phyloP scores from a whole-genome alignment of 2,113 vertebrate genomes.

The Mesembrinibis cayennensis region DNA sequence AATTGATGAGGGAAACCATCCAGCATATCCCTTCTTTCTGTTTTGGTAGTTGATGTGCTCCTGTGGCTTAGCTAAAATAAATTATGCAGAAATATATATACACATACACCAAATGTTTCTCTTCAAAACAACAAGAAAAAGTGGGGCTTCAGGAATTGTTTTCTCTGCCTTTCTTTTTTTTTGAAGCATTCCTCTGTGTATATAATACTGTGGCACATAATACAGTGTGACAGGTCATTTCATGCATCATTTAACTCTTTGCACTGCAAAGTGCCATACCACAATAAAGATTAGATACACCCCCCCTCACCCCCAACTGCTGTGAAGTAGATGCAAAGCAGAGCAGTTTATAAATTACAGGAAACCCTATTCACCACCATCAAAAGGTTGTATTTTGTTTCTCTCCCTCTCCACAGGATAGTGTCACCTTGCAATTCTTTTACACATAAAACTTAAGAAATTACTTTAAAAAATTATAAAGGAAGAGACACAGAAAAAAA shows the following conservation, averaged over 20 bases:
- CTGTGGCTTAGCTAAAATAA: neutral
- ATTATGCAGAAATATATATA: neutral
- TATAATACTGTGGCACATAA: slow-evolving; percentile 24
- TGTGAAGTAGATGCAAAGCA: neutral
- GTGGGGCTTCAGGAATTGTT: neutral
- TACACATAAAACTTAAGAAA: neutral
- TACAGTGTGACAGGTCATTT: slow-evolving; percentile 67
- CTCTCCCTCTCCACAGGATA: neutral
- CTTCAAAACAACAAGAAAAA: neutral
- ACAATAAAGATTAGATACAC: slow-evolving; percentile 11
- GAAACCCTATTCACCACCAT: neutral
- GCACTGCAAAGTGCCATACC: slow-evolving; percentile 17
- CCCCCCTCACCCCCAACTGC: neutral
- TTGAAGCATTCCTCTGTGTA: neutral
- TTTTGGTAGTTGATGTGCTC: neutral
- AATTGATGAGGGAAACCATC: neutral
- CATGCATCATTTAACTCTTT: slow-evolving; percentile 72
- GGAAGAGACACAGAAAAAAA: neutral
- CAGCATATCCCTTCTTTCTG: neutral
- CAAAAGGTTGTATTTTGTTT: neutral
- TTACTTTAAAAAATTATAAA: neutral
- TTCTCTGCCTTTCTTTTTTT: neutral
- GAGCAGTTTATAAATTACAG: neutral
- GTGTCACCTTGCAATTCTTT: neutral
- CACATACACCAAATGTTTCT: neutral